These are phyloP conservation scores for Thymallus thymallus DNA, from an alignment of 2,113 vertebrate species.

Conservation along the genomic window DNA sequence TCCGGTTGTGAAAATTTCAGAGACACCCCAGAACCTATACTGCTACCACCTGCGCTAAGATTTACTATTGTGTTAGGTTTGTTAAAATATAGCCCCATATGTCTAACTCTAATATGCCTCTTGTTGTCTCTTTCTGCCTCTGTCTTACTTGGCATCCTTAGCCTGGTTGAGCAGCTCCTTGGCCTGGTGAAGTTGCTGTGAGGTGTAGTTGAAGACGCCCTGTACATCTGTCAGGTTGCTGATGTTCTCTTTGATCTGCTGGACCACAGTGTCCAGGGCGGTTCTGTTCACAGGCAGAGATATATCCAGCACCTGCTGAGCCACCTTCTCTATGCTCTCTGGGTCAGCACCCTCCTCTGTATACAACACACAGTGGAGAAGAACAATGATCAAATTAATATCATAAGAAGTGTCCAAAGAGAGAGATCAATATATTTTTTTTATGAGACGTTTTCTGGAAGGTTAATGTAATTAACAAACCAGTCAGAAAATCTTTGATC, in stretches of 20 bases:
- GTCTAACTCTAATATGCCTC: not conserved
- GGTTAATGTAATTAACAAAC: conserved; percentile 53
- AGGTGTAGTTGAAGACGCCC: conserved; percentile 72
- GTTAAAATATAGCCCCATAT: too few relatives aligned
- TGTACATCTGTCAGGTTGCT: conserved; percentile 71
- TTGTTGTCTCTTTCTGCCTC: not conserved
- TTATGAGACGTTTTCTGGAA: not conserved
- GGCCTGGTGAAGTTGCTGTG: conserved; percentile 60
- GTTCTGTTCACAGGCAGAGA: conserved; percentile 73
- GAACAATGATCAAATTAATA: not conserved
- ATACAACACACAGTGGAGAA: not conserved
- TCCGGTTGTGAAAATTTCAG: too few relatives aligned
- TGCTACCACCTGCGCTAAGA: too few relatives aligned
- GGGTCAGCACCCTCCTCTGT: conserved; percentile 86
- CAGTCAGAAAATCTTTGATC: conserved; percentile 83
- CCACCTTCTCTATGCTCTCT: conserved; percentile 83
- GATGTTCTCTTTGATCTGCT: conserved; percentile 74
- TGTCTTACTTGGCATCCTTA: conserved; percentile 69
- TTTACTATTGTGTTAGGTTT: too few relatives aligned
- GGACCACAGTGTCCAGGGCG: conserved; percentile 62
- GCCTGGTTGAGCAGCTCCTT: conserved; percentile 72
- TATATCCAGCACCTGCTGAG: conserved; percentile 78
- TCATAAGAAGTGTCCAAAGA: not conserved
- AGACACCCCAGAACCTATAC: too few relatives aligned
- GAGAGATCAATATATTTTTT: too few relatives aligned